phyloP scores from a whole-genome alignment of 1,140 invertebrate genomes.

The Uloborus diversus region DNA sequence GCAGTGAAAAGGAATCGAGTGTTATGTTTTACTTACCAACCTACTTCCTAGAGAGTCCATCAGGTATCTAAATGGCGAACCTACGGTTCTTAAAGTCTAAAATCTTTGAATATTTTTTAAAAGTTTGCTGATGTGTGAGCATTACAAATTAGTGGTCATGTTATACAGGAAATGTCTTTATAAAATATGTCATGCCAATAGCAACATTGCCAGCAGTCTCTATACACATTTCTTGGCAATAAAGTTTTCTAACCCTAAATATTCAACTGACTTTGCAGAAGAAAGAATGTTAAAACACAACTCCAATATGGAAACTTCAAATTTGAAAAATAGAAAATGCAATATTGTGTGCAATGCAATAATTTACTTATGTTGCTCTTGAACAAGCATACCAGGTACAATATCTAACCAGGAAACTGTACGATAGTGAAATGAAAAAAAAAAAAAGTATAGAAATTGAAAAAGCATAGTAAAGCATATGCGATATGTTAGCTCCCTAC shows the following conservation, averaged over 20 bases:
- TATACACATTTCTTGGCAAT: slow-evolving; percentile 45
- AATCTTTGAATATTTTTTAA: slow-evolving; percentile 37
- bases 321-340: too few species aligned
- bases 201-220: slow-evolving; percentile 49
- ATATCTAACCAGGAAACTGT: too few species aligned
- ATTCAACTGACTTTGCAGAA: slow-evolving; percentile 33
- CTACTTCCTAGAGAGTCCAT: background rate
- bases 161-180: slow-evolving; percentile 53
- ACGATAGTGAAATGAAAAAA: too few species aligned
- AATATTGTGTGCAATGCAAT: too few species aligned
- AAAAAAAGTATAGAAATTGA: too few species aligned
- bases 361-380: too few species aligned
- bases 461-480: too few species aligned
- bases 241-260: slow-evolving; percentile 40
- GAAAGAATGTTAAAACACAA: slow-evolving; percentile 10
- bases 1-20: background rate
- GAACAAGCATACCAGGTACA: too few species aligned
- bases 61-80: slow-evolving; percentile 19
- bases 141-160: slow-evolving; percentile 53
- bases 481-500: too few species aligned
- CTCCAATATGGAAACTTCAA: slow-evolving; percentile 17
- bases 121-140: slow-evolving; percentile 41
- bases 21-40: background rate
- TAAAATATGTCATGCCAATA: slow-evolving; percentile 47
- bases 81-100: slow-evolving; percentile 47